Base-by-base conservation (phyloP, 2,797 vertebrate genomes). In the Poecilia velifera region DNA sequence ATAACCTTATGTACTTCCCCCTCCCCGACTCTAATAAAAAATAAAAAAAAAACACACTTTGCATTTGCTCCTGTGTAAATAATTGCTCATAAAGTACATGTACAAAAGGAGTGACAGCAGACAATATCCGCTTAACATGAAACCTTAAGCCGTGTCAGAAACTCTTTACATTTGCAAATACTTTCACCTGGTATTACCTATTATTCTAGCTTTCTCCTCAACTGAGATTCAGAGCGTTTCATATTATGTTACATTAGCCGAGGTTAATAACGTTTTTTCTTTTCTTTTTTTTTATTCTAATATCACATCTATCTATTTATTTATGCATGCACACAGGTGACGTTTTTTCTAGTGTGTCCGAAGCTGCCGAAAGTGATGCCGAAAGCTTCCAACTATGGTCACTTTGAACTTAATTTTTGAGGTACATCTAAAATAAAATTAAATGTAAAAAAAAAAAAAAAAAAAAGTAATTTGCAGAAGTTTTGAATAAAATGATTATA, bases 21-120 rank as follows among this genome's bases (percentile, higher is more conserved):
- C 43, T 34, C 45, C 20, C 3, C 7, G 72, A 12, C 22, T 51
- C 16, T 34, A 34, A 4, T 72, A 76, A 47, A 34, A 6, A 34
- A n/a, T n/a, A 25, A 53, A 59, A 57, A 31, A 31, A 31, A 31
- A 31, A 31, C 31, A 8, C 6, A 22, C 2, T 55, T 28, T n/a
- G 7, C 13, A 51, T 31, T 59, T 70, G 10, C 18, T 25, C 16
- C 45, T 76, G 59, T 57, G 80, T 73, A 45, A 64, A 46, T 59
- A 71, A 43, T 51, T 46, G 16, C 66, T 20, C 46, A 34, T 13
- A 28, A 31, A 62, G 62, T 59, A 51, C 9, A 81, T 82, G 80
- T 85, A 83, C 85, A 78, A 83, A 90, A 79, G 86, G 83, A 88
- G 81, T 34, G 75, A 79, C 55, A 22, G 57, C 74, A 84, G 82